phyloP scores from a whole-genome alignment of 2,797 vertebrate genomes.

The Galaxias olidus region DNA sequence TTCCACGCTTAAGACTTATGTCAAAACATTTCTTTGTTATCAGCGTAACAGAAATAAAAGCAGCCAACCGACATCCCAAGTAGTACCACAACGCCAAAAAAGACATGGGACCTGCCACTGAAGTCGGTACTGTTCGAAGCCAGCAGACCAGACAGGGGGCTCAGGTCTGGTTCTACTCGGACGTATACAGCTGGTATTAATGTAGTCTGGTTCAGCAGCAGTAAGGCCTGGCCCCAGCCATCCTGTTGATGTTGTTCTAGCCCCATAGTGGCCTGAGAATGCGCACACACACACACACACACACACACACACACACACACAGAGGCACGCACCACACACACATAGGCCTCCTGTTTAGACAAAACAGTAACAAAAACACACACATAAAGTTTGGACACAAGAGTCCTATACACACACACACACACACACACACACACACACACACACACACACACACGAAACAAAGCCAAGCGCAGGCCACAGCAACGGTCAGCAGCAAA shows the following conservation, averaged over 20 bases:
- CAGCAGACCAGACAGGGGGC: constrained; percentile 14
- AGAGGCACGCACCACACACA: constrained; percentile 30
- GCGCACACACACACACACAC: constrained; percentile 21
- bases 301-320: neutral
- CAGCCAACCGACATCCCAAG: too few relatives aligned
- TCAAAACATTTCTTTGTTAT: too few relatives aligned
- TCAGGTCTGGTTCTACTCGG: constrained; percentile 5
- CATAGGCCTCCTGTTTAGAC: neutral
- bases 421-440: constrained; percentile 34
- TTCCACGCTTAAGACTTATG: too few relatives aligned
- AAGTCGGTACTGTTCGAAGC: too few relatives aligned
- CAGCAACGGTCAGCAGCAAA: constrained; percentile 30
- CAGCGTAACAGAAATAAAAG: too few relatives aligned
- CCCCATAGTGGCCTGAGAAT: constrained; percentile 52
- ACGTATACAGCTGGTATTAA: constrained; percentile 59
- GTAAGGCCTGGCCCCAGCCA: constrained; percentile 40
- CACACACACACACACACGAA: constrained; percentile 24
- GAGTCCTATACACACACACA: neutral
- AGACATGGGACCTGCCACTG: neutral
- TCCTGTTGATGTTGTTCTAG: constrained; percentile 60
- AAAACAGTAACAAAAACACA: neutral
- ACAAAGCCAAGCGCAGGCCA: constrained; percentile 13
- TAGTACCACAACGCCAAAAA: too few relatives aligned
- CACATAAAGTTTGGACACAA: neutral
- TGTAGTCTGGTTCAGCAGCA: constrained; percentile 39